phyloP scores from a whole-genome alignment of 2,888 invertebrate species.

The Tridacna crocea region DNA sequence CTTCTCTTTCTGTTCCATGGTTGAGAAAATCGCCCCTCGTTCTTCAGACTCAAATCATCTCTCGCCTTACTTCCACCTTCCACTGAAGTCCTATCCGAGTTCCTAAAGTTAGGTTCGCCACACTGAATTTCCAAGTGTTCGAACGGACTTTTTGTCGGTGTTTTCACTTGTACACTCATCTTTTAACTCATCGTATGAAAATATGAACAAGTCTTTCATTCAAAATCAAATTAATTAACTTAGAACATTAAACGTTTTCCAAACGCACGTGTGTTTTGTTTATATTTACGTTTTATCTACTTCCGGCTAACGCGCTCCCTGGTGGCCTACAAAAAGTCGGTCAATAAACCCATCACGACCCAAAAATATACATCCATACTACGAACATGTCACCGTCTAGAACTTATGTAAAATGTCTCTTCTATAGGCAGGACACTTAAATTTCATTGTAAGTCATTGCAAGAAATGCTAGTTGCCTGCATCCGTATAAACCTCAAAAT shows the following conservation, averaged over 20 bases:
- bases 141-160: constrained; percentile 76
- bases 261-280: constrained; percentile 16
- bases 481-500: constrained; percentile 7
- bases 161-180: constrained; percentile 82
- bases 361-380: neutral
- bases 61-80: constrained; percentile 31
- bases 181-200: neutral
- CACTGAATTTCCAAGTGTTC: constrained; percentile 73
- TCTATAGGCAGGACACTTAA: neutral
- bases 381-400: neutral
- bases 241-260: neutral
- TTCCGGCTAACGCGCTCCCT: constrained; percentile 27
- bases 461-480: neutral
- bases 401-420: neutral
- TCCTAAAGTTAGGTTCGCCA: constrained; percentile 83
- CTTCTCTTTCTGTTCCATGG: constrained; percentile 58
- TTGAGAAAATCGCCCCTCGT: constrained; percentile 53
- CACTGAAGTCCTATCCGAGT: constrained; percentile 30
- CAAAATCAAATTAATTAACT: neutral
- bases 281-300: constrained; percentile 25
- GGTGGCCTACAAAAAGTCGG: constrained; percentile 15
- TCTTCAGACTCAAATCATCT: constrained; percentile 49
- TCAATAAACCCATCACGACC: constrained; percentile 10
- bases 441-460: neutral
- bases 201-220: no score